Conservation (phyloP, 2,113 vertebrate genomes). For the Miniopterus natalensis region DNA sequence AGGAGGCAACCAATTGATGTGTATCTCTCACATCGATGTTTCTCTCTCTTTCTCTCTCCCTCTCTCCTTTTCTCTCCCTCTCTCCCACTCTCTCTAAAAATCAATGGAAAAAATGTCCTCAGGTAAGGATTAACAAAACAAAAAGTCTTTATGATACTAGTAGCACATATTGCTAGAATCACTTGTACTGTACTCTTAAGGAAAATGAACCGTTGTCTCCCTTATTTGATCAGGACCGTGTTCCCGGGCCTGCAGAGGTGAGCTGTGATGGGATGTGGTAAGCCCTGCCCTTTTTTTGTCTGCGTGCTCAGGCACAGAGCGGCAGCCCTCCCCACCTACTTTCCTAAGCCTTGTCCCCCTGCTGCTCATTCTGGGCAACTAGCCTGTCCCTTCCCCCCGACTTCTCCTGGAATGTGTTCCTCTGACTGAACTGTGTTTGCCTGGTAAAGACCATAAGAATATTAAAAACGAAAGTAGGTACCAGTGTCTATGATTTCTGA, state of each 20-base stretch:
- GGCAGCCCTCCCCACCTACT: background rate
- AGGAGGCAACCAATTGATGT: too few species aligned
- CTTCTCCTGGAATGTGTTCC: background rate
- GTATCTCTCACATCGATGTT: too few species aligned
- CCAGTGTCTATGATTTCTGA: constrained; percentile 12
- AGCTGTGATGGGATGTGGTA: background rate
- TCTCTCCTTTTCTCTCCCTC: too few species aligned
- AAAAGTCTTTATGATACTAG: constrained; percentile 7
- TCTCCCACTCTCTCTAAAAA: too few species aligned
- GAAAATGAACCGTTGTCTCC: constrained; percentile 24
- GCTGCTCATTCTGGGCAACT: background rate
- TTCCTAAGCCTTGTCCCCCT: background rate
- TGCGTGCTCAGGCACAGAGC: background rate
- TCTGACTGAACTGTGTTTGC: constrained; percentile 19
- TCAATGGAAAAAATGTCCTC: too few species aligned
- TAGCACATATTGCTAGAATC: constrained; percentile 12
- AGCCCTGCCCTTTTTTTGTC: background rate
- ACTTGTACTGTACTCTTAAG: constrained; percentile 14
- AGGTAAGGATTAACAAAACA: too few species aligned
- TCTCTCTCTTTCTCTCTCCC: too few species aligned
- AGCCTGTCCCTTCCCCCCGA: background rate
- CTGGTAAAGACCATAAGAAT: constrained; percentile 31
- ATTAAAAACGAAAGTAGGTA: constrained; percentile 45
- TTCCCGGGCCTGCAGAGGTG: constrained; percentile 29
- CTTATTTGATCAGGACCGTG: background rate